phyloP scores from a whole-genome alignment of 2,888 invertebrate genomes.

The Criorhina ranunculi region DNA sequence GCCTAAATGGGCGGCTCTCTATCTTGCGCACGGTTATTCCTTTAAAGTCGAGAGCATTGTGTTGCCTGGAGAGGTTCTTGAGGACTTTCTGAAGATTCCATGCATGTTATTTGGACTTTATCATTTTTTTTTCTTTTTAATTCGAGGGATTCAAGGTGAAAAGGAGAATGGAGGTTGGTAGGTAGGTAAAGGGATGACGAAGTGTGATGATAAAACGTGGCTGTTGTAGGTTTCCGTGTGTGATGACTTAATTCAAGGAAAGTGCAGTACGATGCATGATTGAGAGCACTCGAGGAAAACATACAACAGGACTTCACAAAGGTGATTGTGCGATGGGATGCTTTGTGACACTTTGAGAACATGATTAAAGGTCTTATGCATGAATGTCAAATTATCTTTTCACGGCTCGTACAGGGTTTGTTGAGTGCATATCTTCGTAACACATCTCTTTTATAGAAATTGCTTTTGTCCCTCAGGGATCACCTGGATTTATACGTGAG shows the following conservation, averaged over 20 bases:
- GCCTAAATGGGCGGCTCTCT: constrained; percentile 74
- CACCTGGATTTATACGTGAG: too few relatives aligned
- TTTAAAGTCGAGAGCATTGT: constrained; percentile 36
- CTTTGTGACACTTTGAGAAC: constrained; percentile 41
- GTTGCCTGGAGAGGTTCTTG: constrained; percentile 46
- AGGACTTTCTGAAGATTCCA: constrained; percentile 48
- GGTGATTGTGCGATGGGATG: constrained; percentile 21
- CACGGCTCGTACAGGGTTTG: background rate
- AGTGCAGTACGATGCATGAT: constrained; percentile 33
- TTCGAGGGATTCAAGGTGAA: constrained; percentile 45
- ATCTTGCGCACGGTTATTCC: constrained; percentile 54
- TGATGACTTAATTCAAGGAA: constrained; percentile 68
- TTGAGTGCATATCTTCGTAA: background rate
- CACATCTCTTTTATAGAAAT: background rate
- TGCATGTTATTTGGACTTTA: constrained; percentile 58
- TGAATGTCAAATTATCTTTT: constrained; percentile 39
- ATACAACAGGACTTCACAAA: constrained; percentile 13
- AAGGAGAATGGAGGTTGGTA: background rate
- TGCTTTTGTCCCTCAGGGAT: background rate
- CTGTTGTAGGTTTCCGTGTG: constrained; percentile 31
- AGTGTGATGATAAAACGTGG: constrained; percentile 38
- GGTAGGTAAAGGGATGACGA: background rate
- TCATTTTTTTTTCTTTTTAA: constrained; percentile 30
- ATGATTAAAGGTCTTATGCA: constrained; percentile 46
- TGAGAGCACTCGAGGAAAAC: constrained; percentile 47